phyloP scores from a whole-genome alignment of 2,888 invertebrate genomes.

The Dryocosmus kuriphilus region DNA sequence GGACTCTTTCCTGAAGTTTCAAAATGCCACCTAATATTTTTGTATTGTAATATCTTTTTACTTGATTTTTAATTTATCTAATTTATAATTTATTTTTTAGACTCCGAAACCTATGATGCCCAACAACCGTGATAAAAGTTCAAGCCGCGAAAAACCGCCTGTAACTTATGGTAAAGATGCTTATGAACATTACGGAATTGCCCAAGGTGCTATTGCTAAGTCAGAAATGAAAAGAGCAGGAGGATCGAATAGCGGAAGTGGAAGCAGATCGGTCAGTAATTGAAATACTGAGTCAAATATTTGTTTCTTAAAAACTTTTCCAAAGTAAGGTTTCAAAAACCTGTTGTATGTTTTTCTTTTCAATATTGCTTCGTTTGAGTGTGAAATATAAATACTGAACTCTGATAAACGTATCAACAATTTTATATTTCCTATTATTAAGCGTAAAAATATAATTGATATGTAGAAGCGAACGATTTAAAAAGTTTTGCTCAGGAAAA shows the following conservation, averaged over 20 bases:
- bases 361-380: background rate
- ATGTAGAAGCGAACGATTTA: background rate
- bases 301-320: background rate
- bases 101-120: slow-evolving; percentile 30
- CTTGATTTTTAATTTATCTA: background rate
- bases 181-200: slow-evolving; percentile 71
- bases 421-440: background rate
- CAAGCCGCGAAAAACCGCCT: slow-evolving; percentile 25
- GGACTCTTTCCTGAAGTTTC: too few relatives aligned
- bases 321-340: background rate
- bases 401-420: background rate
- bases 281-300: slow-evolving; percentile 47
- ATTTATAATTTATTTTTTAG: slow-evolving; percentile 39
- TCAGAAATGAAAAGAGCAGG: slow-evolving; percentile 55
- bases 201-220: slow-evolving; percentile 62
- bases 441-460: background rate
- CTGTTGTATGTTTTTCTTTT: background rate
- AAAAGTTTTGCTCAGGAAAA: background rate
- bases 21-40: too few relatives aligned
- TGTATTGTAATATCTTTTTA: too few relatives aligned
- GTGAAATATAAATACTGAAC: slow-evolving; percentile 4
- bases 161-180: slow-evolving; percentile 68
- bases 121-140: slow-evolving; percentile 15
- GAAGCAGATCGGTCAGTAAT: slow-evolving; percentile 71
- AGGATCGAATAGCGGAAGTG: slow-evolving; percentile 65